phyloP scores from a whole-genome alignment of 1,140 invertebrate species.

The Bicyclus anynana region DNA sequence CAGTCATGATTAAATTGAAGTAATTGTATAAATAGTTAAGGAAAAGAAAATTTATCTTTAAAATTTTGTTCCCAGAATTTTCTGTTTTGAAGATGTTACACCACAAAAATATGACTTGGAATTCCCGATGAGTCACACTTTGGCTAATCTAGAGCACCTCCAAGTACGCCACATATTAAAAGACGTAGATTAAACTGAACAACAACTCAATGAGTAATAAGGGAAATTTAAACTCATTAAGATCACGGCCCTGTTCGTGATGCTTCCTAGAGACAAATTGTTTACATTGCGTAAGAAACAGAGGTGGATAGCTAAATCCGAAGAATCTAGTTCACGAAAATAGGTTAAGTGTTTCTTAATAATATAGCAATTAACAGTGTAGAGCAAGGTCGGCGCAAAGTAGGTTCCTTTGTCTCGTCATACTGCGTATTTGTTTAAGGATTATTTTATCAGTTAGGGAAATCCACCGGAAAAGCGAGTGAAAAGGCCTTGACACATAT shows the following conservation, averaged over 20 bases:
- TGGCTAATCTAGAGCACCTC: constrained; percentile 4
- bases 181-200: constrained; percentile 15
- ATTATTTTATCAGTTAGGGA: constrained; percentile 47
- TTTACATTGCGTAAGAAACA: constrained; percentile 34
- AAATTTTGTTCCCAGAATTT: background rate
- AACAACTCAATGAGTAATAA: constrained; percentile 21
- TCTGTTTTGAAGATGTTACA: background rate
- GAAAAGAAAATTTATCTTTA: too few species aligned
- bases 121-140: constrained; percentile 19
- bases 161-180: constrained; percentile 7
- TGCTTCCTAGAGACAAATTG: constrained; percentile 32
- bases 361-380: constrained; percentile 63
- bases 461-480: constrained; percentile 52
- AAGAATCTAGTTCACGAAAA: constrained; percentile 56
- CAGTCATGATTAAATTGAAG: too few species aligned
- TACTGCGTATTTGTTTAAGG: constrained; percentile 31
- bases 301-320: constrained; percentile 31
- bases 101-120: constrained; percentile 13
- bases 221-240: constrained; percentile 27
- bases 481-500: constrained; percentile 62
- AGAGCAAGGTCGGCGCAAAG: constrained; percentile 51
- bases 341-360: constrained; percentile 72
- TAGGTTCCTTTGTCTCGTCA: constrained; percentile 39
- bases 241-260: constrained; percentile 13
- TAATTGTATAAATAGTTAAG: too few species aligned